A percentile compares a stretch with the other conserved stretches of the same genome.
These are phyloP conservation scores for Acanthopleura granulata DNA, from an alignment of 2,888 invertebrate genomes.

Conservation along the genomic window DNA sequence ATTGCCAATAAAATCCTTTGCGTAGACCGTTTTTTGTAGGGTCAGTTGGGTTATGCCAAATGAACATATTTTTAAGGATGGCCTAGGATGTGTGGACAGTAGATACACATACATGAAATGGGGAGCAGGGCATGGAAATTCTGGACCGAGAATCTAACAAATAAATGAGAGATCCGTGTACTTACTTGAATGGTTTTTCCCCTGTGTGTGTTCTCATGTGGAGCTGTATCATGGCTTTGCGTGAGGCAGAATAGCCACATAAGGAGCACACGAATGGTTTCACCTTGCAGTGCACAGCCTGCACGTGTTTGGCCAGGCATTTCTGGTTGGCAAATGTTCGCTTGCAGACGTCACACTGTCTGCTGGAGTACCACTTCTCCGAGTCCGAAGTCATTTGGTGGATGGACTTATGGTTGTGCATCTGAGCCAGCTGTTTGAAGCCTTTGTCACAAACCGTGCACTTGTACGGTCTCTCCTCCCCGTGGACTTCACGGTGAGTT, in stretches of 20 bases:
- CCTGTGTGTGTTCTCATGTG: slow-evolving; percentile 82
- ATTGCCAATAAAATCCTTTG: too few relatives aligned
- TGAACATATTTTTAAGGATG: too few relatives aligned
- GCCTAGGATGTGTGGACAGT: too few relatives aligned
- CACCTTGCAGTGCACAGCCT: slow-evolving; percentile 77
- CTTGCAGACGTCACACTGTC: slow-evolving; percentile 77
- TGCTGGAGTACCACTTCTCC: slow-evolving; percentile 58
- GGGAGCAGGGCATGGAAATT: too few relatives aligned
- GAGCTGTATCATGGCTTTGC: slow-evolving; percentile 77
- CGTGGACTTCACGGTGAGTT: slow-evolving; percentile 79
- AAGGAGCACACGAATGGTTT: slow-evolving; percentile 77
- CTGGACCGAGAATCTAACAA: too few relatives aligned
- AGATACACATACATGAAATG: too few relatives aligned
- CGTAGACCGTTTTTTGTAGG: too few relatives aligned
- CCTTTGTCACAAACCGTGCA: slow-evolving; percentile 78
- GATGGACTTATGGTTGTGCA: slow-evolving; percentile 80
- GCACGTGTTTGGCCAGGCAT: slow-evolving; percentile 66
- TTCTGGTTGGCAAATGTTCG: slow-evolving; percentile 74
- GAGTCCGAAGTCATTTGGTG: slow-evolving; percentile 36
- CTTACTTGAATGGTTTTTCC: slow-evolving; percentile 79
- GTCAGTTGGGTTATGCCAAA: too few relatives aligned
- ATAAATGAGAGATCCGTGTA: slow-evolving; percentile 4
- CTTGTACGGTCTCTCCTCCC: slow-evolving; percentile 59
- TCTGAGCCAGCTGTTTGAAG: slow-evolving; percentile 85
- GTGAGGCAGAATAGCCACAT: slow-evolving; percentile 79